Percentiles rank a stretch among this genome's conserved stretches.
Evolutionary conservation across 2,888 invertebrate species (phyloP).

Genomic region (Calameuta filiformis): DNA sequence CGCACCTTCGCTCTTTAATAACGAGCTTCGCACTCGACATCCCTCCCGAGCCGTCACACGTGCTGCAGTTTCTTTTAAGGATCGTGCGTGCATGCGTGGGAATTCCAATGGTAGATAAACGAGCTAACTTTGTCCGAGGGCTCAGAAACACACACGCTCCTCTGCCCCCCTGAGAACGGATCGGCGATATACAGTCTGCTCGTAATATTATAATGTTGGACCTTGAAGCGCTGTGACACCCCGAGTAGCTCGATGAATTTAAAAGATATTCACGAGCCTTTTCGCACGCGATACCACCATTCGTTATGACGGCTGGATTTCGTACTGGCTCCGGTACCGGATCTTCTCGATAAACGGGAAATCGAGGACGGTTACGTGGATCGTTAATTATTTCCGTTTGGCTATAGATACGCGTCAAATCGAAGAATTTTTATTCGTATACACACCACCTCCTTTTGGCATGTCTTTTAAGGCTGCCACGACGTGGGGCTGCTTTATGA

Average conservation of each 20-base stretch:
- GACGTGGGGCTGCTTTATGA: not conserved
- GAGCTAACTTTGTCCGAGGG: not conserved
- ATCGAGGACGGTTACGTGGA: not conserved
- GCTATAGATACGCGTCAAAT: not conserved
- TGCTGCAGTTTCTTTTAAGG: not conserved
- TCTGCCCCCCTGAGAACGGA: not conserved
- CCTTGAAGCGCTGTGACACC: not conserved
- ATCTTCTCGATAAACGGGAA: not conserved
- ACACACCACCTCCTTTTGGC: not conserved
- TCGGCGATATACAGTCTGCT: not conserved
- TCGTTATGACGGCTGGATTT: not conserved
- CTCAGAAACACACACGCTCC: not conserved
- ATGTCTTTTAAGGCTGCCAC: not conserved
- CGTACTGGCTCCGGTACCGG: not conserved
- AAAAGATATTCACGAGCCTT: not conserved
- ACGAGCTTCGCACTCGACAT: conserved; percentile 27
- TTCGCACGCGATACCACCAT: not conserved
- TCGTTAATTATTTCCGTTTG: not conserved
- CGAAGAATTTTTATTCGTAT: not conserved
- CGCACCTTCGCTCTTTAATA: conserved; percentile 41
- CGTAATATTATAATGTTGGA: not conserved
- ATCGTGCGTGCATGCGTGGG: conserved; percentile 20
- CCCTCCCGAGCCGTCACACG: not conserved
- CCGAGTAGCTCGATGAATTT: not conserved
- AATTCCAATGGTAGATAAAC: conserved; percentile 35